A percentile compares a stretch with the other conserved stretches of the same genome.
Evolutionary conservation across 1,140 invertebrate genomes (phyloP).

Genomic region (Caenorhabditis tropicalis): DNA sequence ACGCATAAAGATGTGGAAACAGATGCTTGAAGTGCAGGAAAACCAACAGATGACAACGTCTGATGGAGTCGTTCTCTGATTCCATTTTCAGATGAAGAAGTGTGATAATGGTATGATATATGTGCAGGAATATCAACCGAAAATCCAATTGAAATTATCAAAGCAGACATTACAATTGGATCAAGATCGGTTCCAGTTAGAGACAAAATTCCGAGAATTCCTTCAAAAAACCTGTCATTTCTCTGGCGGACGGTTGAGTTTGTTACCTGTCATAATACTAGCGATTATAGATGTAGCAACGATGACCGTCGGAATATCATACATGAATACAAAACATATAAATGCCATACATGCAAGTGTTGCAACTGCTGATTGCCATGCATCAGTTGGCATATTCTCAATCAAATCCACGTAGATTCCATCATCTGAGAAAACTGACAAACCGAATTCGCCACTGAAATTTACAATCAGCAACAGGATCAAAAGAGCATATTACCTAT

Average conservation of each 20-base stretch:
- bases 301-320: conserved; percentile 72
- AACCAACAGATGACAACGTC: conserved; percentile 71
- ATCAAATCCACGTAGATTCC: conserved; percentile 73
- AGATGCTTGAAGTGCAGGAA: conserved; percentile 69
- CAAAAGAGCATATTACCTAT: too few species aligned
- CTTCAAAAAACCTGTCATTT: conserved; percentile 3
- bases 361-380: conserved; percentile 72
- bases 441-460: conserved; percentile 64
- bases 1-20: conserved; percentile 69
- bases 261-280: conserved; percentile 47
- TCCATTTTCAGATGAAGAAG: conserved; percentile 49
- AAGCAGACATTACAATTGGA: conserved; percentile 74
- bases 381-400: conserved; percentile 73
- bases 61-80: conserved; percentile 26
- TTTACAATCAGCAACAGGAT: too few species aligned
- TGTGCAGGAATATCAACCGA: conserved; percentile 74
- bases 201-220: conserved; percentile 73
- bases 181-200: conserved; percentile 73
- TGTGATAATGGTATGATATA: conserved; percentile 75
- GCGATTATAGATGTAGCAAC: conserved; percentile 65
- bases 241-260: neutral
- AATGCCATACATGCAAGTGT: conserved; percentile 67
- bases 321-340: conserved; percentile 73
- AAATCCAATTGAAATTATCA: conserved; percentile 74
- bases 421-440: conserved; percentile 70